Evolutionary conservation across 2,113 vertebrate genomes (phyloP).

Genomic region (Lucifuga dentata): DNA sequence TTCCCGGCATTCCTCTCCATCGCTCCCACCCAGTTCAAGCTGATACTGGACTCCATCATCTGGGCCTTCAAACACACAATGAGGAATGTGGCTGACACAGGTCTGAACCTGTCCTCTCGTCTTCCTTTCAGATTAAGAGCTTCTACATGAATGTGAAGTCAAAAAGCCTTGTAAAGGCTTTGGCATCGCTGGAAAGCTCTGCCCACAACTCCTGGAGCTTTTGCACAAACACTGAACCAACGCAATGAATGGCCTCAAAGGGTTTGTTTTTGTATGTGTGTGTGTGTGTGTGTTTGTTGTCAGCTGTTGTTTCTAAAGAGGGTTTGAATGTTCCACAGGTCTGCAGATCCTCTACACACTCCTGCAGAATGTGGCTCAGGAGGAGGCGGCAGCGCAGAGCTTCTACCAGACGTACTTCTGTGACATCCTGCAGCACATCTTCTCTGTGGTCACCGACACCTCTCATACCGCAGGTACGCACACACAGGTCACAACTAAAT

Average conservation of each 20-base stretch:
- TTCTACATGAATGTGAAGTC: too few species aligned
- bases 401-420: constrained; percentile 98
- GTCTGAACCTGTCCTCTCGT: constrained; percentile 66
- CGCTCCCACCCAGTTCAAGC: constrained; percentile 94
- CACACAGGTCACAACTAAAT: too few species aligned
- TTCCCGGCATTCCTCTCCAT: constrained; percentile 96
- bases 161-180: too few species aligned
- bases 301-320: not conserved
- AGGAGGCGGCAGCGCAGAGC: constrained; percentile 94
- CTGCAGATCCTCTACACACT: constrained; percentile 95
- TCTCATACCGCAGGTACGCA: constrained; percentile 92
- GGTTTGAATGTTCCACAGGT: constrained; percentile 73
- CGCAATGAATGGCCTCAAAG: too few species aligned
- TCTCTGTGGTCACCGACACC: constrained; percentile 96
- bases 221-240: too few species aligned
- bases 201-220: too few species aligned
- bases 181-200: too few species aligned
- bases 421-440: constrained; percentile 95
- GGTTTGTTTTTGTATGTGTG: too few species aligned
- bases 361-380: constrained; percentile 93
- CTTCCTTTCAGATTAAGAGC: too few species aligned
- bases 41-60: constrained; percentile 97
- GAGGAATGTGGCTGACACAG: constrained; percentile 97
- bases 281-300: not conserved
- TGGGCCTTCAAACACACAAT: constrained; percentile 99